Evolutionary conservation across 1,140 invertebrate species (phyloP).

Genomic region (Drosophila sproati): DNA sequence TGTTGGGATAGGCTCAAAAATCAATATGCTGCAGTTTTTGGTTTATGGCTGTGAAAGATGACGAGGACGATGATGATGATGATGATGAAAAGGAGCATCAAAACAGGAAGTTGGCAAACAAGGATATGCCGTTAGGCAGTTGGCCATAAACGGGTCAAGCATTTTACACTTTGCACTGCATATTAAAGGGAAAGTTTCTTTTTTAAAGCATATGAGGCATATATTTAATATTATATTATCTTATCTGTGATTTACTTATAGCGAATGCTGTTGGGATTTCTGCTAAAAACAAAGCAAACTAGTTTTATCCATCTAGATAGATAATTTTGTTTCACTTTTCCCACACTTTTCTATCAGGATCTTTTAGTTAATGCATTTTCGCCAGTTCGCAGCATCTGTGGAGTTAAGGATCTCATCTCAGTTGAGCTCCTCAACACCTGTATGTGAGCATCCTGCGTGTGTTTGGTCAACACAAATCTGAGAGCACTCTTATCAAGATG

Average conservation of each 20-base stretch:
- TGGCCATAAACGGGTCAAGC: constrained; percentile 33
- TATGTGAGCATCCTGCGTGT: constrained; percentile 15
- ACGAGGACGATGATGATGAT: constrained; percentile 8
- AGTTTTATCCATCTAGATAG: background rate
- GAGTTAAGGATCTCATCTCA: background rate
- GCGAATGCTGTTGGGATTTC: too few species aligned
- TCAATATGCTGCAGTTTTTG: constrained; percentile 45
- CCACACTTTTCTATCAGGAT: constrained; percentile 21
- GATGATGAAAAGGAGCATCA: background rate
- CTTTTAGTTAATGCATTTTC: constrained; percentile 24
- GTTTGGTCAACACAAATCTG: constrained; percentile 38
- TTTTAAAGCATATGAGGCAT: background rate
- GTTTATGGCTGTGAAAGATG: background rate
- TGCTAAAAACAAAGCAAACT: too few species aligned
- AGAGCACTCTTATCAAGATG: constrained; percentile 37
- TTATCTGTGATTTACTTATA: too few species aligned
- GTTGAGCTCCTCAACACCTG: constrained; percentile 51
- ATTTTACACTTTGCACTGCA: background rate
- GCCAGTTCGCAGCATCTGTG: constrained; percentile 39
- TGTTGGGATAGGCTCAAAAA: constrained; percentile 45
- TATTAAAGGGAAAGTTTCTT: background rate
- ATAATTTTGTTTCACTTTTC: background rate
- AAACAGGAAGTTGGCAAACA: constrained; percentile 31
- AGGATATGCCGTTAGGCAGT: constrained; percentile 4
- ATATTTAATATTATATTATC: too few species aligned